phyloP scores from a whole-genome alignment of 92 coral and sea anemone species.

The Actinernus sp. region DNA sequence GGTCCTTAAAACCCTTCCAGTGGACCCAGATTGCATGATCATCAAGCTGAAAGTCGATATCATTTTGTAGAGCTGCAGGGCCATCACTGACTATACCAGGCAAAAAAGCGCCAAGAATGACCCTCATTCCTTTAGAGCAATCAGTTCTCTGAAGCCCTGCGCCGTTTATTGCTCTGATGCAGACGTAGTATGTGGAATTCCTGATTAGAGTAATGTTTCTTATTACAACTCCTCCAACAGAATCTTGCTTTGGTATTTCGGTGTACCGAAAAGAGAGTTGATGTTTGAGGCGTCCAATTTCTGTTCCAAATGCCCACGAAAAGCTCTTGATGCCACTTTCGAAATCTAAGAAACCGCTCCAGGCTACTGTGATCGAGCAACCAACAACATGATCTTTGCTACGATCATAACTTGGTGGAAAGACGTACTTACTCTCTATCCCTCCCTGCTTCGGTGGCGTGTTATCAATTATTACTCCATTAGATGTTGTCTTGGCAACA shows the following conservation, averaged over 20 bases:
- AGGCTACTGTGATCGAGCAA: constrained; percentile 65
- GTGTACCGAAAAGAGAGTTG: constrained; percentile 15
- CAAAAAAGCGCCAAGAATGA: constrained; percentile 65
- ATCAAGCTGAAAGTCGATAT: constrained; percentile 83
- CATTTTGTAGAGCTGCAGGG: constrained; percentile 44
- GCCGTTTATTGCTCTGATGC: constrained; percentile 80
- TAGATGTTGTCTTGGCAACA: constrained; percentile 47
- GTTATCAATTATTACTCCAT: constrained; percentile 72
- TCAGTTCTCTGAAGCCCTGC: constrained; percentile 66
- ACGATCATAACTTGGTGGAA: constrained; percentile 72
- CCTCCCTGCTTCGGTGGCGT: constrained; percentile 70
- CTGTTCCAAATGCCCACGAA: constrained; percentile 67
- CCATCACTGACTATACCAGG: constrained; percentile 88
- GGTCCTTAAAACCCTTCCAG: constrained; percentile 86
- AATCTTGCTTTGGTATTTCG: constrained; percentile 23
- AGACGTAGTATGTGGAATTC: constrained; percentile 63
- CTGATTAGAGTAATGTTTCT: constrained; percentile 57
- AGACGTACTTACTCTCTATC: constrained; percentile 55
- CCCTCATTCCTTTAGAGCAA: constrained; percentile 75
- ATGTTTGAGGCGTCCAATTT: constrained; percentile 9
- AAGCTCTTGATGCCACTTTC: constrained; percentile 78
- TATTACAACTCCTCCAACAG: constrained; percentile 68
- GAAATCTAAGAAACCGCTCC: constrained; percentile 79
- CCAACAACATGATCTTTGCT: constrained; percentile 50
- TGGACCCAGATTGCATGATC: constrained; percentile 85